Evolutionary conservation across 2,113 vertebrate genomes (phyloP).

Genomic region (Sorex araneus): DNA sequence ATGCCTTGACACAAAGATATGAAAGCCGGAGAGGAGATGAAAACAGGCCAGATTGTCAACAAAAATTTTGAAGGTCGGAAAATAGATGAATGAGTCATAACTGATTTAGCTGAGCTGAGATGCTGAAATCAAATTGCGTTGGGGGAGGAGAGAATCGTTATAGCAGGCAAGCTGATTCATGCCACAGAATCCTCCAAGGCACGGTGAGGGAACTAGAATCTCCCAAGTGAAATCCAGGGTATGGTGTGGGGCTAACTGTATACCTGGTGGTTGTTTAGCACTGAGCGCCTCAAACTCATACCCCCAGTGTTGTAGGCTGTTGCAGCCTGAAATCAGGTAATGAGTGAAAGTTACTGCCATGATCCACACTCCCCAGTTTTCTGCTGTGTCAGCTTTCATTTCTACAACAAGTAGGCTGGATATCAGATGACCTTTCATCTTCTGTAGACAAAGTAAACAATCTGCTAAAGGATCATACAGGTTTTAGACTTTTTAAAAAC

Average conservation of each 20-base stretch:
- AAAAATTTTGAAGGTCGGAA: slow-evolving; percentile 54
- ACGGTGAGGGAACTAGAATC: background rate
- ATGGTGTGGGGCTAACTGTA: background rate
- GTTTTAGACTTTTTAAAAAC: background rate
- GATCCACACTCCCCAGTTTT: background rate
- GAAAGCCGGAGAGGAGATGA: slow-evolving; percentile 44
- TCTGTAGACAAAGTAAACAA: background rate
- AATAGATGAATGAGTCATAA: slow-evolving; percentile 70
- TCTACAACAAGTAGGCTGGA: background rate
- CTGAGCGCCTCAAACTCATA: background rate
- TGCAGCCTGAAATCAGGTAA: background rate
- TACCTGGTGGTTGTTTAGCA: too few species aligned
- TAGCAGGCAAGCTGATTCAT: slow-evolving; percentile 57
- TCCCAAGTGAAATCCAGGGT: background rate
- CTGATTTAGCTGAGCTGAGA: slow-evolving; percentile 45
- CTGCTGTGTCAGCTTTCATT: background rate
- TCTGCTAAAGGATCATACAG: background rate
- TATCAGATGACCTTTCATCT: background rate
- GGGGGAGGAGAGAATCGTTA: background rate
- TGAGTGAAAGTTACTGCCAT: background rate
- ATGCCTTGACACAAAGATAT: slow-evolving; percentile 41
- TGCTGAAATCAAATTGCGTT: slow-evolving; percentile 28
- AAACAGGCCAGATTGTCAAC: slow-evolving; percentile 50
- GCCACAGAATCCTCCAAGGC: slow-evolving; percentile 12
- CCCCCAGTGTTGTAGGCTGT: background rate